These are phyloP conservation scores for Micromys minutus DNA, from an alignment of 2,113 vertebrate species.

Conservation along the genomic window DNA sequence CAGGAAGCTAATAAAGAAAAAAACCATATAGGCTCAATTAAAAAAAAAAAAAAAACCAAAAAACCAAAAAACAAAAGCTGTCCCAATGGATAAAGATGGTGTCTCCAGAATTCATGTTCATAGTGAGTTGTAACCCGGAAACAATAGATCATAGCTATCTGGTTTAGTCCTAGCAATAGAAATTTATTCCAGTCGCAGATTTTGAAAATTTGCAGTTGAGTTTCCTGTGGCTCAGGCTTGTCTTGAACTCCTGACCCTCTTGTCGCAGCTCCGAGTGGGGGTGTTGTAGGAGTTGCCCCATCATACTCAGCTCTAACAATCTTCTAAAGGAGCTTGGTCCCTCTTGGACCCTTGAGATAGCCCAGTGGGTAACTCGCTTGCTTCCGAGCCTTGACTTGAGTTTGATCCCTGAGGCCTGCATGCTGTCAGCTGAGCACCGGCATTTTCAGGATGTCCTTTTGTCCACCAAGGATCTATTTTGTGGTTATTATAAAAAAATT, in stretches of 20 bases:
- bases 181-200: neutral
- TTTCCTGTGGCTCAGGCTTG: neutral
- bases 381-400: neutral
- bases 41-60: slow-evolving; percentile 48
- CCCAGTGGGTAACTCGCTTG: neutral
- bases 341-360: neutral
- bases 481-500: neutral
- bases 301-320: neutral
- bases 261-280: neutral
- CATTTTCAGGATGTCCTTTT: neutral
- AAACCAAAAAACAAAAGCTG: neutral
- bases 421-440: neutral
- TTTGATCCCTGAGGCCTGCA: neutral
- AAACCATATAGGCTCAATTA: slow-evolving; percentile 9
- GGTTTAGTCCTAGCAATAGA: neutral
- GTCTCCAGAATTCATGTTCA: slow-evolving; percentile 37
- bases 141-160: neutral
- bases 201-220: neutral
- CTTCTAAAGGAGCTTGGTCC: neutral
- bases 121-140: neutral
- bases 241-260: neutral
- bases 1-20: slow-evolving; percentile 24
- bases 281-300: neutral
- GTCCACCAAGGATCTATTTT: neutral
- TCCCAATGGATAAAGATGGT: neutral